phyloP scores from a whole-genome alignment of 2,797 vertebrate species.

The Eupleurogrammus muticus region DNA sequence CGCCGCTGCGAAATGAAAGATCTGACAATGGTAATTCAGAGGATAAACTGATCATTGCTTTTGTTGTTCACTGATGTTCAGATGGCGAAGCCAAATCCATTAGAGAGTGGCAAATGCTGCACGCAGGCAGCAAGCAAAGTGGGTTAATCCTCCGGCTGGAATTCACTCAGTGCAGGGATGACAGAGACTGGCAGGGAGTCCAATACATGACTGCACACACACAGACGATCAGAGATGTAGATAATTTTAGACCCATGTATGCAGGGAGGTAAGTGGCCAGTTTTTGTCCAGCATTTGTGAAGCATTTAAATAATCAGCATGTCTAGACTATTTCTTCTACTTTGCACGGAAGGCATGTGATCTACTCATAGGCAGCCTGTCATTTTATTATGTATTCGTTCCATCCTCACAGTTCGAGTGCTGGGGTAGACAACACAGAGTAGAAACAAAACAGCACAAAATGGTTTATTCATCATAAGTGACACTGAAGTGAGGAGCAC shows the following conservation, averaged over 20 bases:
- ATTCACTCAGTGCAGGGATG: background rate
- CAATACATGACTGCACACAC: slow-evolving; percentile 14
- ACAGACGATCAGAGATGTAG: background rate
- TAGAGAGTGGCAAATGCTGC: slow-evolving; percentile 17
- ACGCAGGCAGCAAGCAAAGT: slow-evolving; percentile 43
- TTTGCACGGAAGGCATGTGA: background rate
- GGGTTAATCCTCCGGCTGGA: slow-evolving; percentile 56
- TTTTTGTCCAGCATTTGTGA: background rate
- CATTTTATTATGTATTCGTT: slow-evolving; percentile 22
- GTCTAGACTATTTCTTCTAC: background rate
- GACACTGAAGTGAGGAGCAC: slow-evolving; percentile 10
- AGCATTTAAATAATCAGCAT: slow-evolving; percentile 1
- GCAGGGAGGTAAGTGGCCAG: background rate
- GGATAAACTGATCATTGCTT: slow-evolving; percentile 31
- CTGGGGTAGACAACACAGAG: slow-evolving; percentile 5
- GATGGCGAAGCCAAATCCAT: slow-evolving; percentile 26
- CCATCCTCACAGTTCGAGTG: slow-evolving; percentile 13
- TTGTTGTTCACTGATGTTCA: slow-evolving; percentile 29
- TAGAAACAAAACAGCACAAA: background rate
- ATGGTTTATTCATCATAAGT: slow-evolving; percentile 19
- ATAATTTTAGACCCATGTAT: background rate
- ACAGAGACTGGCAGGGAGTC: slow-evolving; percentile 12
- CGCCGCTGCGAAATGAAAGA: background rate
- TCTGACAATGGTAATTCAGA: slow-evolving; percentile 8
- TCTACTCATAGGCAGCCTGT: slow-evolving; percentile 1